Evolutionary conservation across 2,888 invertebrate genomes (phyloP), one percentile per base, ranked within the genome.

Genomic region (Morpho deidamia): DNA sequence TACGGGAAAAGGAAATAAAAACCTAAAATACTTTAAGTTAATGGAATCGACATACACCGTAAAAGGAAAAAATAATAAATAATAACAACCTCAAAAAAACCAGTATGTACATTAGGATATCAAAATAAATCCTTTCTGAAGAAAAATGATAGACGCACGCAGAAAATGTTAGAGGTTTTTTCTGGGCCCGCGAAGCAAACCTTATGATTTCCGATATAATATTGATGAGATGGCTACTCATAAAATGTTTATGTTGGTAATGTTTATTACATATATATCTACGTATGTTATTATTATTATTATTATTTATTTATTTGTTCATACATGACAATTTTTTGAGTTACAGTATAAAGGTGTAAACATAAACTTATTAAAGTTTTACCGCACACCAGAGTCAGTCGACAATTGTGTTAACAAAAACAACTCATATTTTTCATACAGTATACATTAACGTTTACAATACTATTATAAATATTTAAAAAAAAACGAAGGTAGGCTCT

Each of bases 211-310:
- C 45, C 51, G 45, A 48, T 51, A 54, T 44, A 59, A 39, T 46
- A 51, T 54, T 54, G 51, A 59, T 49, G 56, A 44, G 37, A 51
- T 53, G 56, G 56, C 53, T 37, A 53, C 50, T 56, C 59, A 54
- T 59, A 56, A 59, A 59, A 57, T 57, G 54, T 59, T 59, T 57
- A 62, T 51, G 43, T 51, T 56, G 51, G 57, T 58, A 61, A 66
- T 66, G 58, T 64, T 65, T 65, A 65, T 59, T 58, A 46, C 58
- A 34, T 53, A 55, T 45, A 23, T 23, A 49, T 55, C 52, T 59
- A 56, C 57, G 52, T 56, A 56, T 59, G 57, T 54, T 57, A 62
- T 61, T 61, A n/a, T n/a, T n/a, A n/a, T n/a, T n/a, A n/a, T n/a
- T n/a, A n/a, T n/a, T n/a, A n/a, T n/a, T n/a, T n/a, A n/a, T n/a